A percentile compares a stretch with the other conserved stretches of the same genome.
Conservation (phyloP, 2,113 vertebrate genomes). For the Chloropsis cyanopogon region DNA sequence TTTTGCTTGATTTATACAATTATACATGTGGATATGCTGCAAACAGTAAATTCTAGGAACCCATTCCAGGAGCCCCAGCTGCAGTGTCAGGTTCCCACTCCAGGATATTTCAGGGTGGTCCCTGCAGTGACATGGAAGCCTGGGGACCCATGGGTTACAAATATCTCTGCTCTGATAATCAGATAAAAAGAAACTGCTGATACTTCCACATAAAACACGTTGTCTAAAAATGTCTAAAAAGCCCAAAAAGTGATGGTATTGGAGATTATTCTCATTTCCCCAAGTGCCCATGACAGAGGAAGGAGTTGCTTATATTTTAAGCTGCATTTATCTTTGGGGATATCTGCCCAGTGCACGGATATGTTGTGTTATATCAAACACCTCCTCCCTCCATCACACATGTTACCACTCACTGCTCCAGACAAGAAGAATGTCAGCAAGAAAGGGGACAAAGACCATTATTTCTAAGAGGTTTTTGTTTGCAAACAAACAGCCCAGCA, state of each 20-base stretch:
- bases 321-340: not conserved
- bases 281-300: not conserved
- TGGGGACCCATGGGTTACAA: fast-evolving
- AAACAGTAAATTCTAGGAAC: not conserved
- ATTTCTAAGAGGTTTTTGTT: not conserved
- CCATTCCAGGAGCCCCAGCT: not conserved
- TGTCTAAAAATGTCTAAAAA: not conserved
- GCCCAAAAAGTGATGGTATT: not conserved
- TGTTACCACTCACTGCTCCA: not conserved
- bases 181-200: not conserved
- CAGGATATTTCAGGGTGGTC: not conserved
- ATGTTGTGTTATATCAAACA: not conserved
- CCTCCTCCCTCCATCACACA: not conserved
- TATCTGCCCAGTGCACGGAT: not conserved
- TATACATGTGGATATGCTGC: not conserved
- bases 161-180: not conserved
- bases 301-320: not conserved
- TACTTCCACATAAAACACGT: not conserved
- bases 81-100: not conserved
- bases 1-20: not conserved
- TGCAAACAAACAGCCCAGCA: not conserved
- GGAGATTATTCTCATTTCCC: not conserved
- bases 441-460: not conserved
- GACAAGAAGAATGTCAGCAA: not conserved
- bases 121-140: not conserved